Evolutionary conservation across 2,888 invertebrate species (phyloP), one percentile per base, ranked within the genome.

Genomic region (Escarpia spicata): DNA sequence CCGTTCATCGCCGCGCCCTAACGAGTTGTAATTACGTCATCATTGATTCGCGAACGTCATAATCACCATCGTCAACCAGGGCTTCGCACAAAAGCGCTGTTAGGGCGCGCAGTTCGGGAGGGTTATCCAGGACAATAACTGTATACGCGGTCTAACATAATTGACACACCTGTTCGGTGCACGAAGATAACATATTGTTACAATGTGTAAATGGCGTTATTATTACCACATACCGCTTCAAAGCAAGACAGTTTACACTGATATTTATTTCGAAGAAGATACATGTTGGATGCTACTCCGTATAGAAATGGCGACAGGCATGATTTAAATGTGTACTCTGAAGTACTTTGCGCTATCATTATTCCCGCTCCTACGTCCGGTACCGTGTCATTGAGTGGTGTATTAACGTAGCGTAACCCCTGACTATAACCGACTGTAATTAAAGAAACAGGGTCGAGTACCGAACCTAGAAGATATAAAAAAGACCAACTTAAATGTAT

Each of bases 191-290:
- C 75, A 75, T 75, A 75, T 75, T 19, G 75, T 75, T 26, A n/a
- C 75, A n/a, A 26, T n/a, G 75, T 75, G 75, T n/a, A 75, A 75
- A 75, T 75, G 75, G 26, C 75, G 75, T 75, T 26, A 15, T 75
- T 26, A 75, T 75, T 75, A 75, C 19, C 75, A 75, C 75, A 26
- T n/a, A n/a, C 26, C 19, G 75, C 26, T 75, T 75, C 75, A 75
- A 75, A 75, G 75, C 75, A 26, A 75, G 75, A 75, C 26, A 75
- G 15, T 75, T n/a, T 75, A 75, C 75, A 75, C 75, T 75, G 75
- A 75, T 75, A 75, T 75, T 75, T 75, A 75, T 75, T 75, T 75
- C 75, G 26, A 75, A 75, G 75, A 75, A 75, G 75, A 75, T 75
- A 75, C 75, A 75, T 26, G 75, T 75, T 75, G 75, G 19, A 15